Conservation (phyloP, 1,140 invertebrate genomes). For the Lordiphosa stackelbergi region DNA sequence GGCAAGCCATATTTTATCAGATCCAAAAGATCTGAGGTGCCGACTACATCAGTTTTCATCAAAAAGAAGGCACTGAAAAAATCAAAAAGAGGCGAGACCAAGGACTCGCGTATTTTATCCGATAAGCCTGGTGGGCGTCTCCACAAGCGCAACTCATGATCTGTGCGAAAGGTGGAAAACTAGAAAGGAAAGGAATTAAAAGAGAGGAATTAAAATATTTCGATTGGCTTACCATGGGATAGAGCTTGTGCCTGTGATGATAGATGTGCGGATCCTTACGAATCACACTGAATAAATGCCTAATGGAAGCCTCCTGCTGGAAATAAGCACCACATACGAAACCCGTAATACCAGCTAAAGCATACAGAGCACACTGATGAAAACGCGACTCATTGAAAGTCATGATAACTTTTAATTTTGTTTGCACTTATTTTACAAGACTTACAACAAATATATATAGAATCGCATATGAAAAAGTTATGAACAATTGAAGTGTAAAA, state of each 20-base stretch:
- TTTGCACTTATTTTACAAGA: neutral
- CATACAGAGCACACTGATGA: conserved; percentile 41
- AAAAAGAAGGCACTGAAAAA: conserved; percentile 21
- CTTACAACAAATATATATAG: no score
- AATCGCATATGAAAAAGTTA: no score
- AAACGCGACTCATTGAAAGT: conserved; percentile 22
- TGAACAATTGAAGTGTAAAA: no score
- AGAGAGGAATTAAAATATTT: neutral
- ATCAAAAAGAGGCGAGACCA: conserved; percentile 35
- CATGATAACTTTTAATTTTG: conserved; percentile 38
- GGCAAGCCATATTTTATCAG: conserved; percentile 54
- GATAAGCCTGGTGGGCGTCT: conserved; percentile 11
- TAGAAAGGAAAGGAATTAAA: neutral
- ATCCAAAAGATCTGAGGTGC: conserved; percentile 33
- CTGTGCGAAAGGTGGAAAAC: conserved; percentile 50
- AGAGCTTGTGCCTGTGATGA: conserved; percentile 47
- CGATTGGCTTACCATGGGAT: conserved; percentile 40
- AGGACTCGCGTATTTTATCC: conserved; percentile 32
- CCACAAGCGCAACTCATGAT: conserved; percentile 55
- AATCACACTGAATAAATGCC: conserved; percentile 36
- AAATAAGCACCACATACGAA: conserved; percentile 52
- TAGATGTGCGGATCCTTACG: conserved; percentile 46
- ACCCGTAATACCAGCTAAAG: conserved; percentile 38
- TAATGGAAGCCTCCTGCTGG: conserved; percentile 47
- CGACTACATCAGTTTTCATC: conserved; percentile 1